These are phyloP conservation scores for Myiotriccus ornatus DNA, from an alignment of 2,797 vertebrate species.

Conservation along the genomic window DNA sequence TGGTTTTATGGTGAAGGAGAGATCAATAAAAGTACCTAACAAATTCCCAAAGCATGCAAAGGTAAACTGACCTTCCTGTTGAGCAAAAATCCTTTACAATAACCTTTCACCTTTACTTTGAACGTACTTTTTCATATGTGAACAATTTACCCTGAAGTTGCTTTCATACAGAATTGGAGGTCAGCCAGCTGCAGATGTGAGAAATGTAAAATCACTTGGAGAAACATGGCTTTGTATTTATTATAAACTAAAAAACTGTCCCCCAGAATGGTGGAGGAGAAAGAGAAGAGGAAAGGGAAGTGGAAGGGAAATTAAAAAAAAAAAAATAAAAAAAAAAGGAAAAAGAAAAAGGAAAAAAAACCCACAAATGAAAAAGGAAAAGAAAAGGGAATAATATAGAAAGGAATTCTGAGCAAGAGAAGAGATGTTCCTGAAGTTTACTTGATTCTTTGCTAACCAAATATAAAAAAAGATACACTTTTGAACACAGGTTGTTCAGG, in stretches of 20 bases:
- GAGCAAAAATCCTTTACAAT: background rate
- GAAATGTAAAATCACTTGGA: background rate
- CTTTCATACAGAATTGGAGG: background rate
- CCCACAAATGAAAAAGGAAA: too few relatives aligned
- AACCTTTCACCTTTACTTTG: background rate
- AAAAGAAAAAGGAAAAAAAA: background rate
- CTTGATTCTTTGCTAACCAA: background rate
- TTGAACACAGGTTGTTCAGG: background rate
- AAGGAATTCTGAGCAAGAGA: background rate
- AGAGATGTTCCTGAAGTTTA: background rate
- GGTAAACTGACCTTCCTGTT: background rate
- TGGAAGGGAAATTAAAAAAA: rapidly evolving
- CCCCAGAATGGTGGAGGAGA: background rate
- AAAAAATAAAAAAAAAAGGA: too few relatives aligned
- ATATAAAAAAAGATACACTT: background rate
- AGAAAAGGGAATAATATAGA: background rate
- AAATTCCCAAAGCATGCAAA: background rate
- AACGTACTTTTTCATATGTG: background rate
- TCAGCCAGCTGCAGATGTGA: background rate
- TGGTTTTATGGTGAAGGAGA: background rate
- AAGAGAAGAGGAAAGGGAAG: background rate
- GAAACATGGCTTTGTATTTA: background rate
- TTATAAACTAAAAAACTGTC: background rate
- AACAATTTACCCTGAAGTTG: background rate
- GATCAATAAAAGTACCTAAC: background rate